A percentile compares a stretch with the other conserved stretches of the same genome.
Conservation (phyloP, 2,888 invertebrate species). For the Apeira syringaria region DNA sequence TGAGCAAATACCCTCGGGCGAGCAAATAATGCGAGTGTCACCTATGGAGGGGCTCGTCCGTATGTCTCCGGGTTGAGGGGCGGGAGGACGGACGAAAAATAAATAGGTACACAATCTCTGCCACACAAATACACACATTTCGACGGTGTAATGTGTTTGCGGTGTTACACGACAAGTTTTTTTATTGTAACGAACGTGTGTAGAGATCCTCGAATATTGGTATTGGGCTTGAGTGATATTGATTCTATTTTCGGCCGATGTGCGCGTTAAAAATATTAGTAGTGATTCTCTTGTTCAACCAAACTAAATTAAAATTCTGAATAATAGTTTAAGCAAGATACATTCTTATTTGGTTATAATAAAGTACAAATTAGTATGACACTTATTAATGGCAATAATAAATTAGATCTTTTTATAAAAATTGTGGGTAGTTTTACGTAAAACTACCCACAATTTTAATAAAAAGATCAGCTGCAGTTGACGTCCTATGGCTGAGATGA, state of each 20-base stretch:
- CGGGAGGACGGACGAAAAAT: slow-evolving; percentile 58
- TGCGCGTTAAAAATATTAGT: neutral
- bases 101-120: slow-evolving; percentile 74
- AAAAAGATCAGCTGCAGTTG: too few relatives aligned
- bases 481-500: too few relatives aligned
- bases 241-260: slow-evolving; percentile 4
- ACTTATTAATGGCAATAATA: too few relatives aligned
- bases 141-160: slow-evolving; percentile 75
- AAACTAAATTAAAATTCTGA: too few relatives aligned
- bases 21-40: slow-evolving; percentile 68
- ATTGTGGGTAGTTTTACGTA: too few relatives aligned
- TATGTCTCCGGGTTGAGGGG: slow-evolving; percentile 31
- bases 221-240: slow-evolving; percentile 7
- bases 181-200: slow-evolving; percentile 40
- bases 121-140: slow-evolving; percentile 69
- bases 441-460: too few relatives aligned
- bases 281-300: too few relatives aligned
- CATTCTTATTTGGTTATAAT: too few relatives aligned
- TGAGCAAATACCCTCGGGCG: slow-evolving; percentile 60
- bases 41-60: slow-evolving; percentile 36
- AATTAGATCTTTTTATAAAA: too few relatives aligned
- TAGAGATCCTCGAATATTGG: slow-evolving; percentile 10
- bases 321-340: too few relatives aligned
- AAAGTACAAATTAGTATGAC: too few relatives aligned
- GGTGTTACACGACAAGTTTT: slow-evolving; percentile 50